Base-by-base conservation (phyloP, 2,888 invertebrate species). In the Ryuthela nishihirai region DNA sequence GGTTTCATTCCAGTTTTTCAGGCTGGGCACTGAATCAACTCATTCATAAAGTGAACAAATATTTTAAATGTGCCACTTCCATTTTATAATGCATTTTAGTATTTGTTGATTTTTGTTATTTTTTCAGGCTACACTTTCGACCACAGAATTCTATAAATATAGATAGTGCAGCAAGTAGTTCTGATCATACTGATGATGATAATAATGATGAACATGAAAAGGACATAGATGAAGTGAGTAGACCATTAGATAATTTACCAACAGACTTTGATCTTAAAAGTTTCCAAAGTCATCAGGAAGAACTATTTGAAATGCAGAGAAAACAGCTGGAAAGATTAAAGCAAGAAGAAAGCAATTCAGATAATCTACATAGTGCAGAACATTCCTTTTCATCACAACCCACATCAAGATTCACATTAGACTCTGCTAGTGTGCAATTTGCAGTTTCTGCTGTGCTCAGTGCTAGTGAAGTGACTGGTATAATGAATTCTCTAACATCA, bases 371-470 rank as follows among this genome's bases (percentile, higher is more conserved):
- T 43, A 67, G 35, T 45, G 34, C 49, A 21, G 69, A 70, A 61
- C 70, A 71, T 67, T 71, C 71, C 64, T 69, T 69, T 46, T 68
- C 69, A 9, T 69, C 70, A 18, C 70, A 71, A 50, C 68, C 70
- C 26, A 70, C 71, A 12, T 72, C 73, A 20, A 66, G 69, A 6
- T 73, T 74, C 64, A 74, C 73, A 6, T 65, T 75, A 46, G 75
- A 75, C 67, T 72, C 73, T 12, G 74, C 72, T 43, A 71, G 71
- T 66, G 75, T 73, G 39, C 72, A 72, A 64, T 74, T 75, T 68
- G 75, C 75, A 24, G 75, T 72, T 25, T 72, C 72, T 1, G 75
- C 74, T 24, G 70, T 40, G 40, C 21, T 40, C 40, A 40, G 18
- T 23, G n/a, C 40, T 23, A 40, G 40, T 34, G 34, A 34, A 15